Evolutionary conservation across 2,888 invertebrate species (phyloP), one percentile per base, ranked within the genome.

Genomic region (Ophion ellenae): DNA sequence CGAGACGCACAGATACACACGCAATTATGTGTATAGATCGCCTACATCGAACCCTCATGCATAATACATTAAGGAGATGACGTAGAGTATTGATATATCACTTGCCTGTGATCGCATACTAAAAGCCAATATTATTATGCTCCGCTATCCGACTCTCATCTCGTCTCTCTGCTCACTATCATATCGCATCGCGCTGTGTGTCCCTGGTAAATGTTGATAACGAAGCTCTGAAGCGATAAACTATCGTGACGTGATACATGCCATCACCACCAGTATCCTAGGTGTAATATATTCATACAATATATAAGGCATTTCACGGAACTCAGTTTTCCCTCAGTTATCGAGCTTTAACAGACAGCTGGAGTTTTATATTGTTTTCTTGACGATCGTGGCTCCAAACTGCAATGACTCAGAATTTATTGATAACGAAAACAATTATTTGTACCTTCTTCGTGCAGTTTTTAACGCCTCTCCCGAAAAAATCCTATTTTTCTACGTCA

Each of bases 51-150:
- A 90, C 83, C 88, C 87, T 90, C 90, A 91, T 91, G 88, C 89
- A 91, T 91, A 90, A 91, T 91, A 87, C 86, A 91, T 91, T 47
- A 85, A 87, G 88, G 61, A 89, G 90, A 89, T 90, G 91, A 91
- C 88, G 90, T 84, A 81, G 88, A 88, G 89, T 89, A 90, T 90
- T 89, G 90, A 89, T 89, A 89, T 90, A 90, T 90, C 89, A 89
- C 90, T 90, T 87, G 87, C 88, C 87, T 40, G 73, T 47, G 77
- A 81, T 74, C 77, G 67, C 70, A 63, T 28, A 79, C 81, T 73
- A 87, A 87, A 88, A 90, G 88, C 89, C 89, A 89, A 90, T 91
- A 89, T 91, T 90, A 91, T 90, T 90, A 89, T 89, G 45, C 57
- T 75, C 73, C 61, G 70, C 20, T 63, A 47, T 69, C 69, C 47